These are phyloP conservation scores for Borostomias antarcticus DNA, from an alignment of 2,797 vertebrate genomes.

Conservation along the genomic window DNA sequence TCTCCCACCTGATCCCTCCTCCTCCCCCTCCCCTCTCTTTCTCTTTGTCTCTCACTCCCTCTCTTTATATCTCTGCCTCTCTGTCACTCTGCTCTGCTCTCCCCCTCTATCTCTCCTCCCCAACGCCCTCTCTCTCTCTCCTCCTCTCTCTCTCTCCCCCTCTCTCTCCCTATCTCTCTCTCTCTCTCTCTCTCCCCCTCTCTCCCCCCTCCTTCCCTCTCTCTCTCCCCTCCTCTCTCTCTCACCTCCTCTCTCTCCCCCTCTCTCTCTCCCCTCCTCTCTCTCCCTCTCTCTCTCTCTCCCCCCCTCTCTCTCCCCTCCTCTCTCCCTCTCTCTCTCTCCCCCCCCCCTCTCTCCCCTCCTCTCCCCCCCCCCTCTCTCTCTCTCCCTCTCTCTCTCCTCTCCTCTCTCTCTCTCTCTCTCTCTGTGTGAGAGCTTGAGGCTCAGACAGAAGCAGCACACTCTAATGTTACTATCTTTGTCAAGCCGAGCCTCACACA, in stretches of 20 bases:
- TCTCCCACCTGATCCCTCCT: constrained; percentile 63
- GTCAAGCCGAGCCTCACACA: constrained; percentile 59
- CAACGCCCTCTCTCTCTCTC: constrained; percentile 14
- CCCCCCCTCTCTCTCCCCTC: constrained; percentile 10
- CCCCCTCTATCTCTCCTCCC: constrained; percentile 23
- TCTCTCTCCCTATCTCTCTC: neutral
- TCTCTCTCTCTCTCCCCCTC: constrained; percentile 23
- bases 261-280: neutral
- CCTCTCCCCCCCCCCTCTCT: constrained; percentile 9
- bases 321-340: constrained; percentile 19
- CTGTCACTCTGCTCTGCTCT: neutral
- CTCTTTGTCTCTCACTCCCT: constrained; percentile 15
- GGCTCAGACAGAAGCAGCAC: constrained; percentile 70
- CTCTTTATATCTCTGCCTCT: constrained; percentile 9
- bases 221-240: constrained; percentile 19
- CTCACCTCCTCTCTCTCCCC: constrained; percentile 33
- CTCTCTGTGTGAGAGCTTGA: constrained; percentile 63
- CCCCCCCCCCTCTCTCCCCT: constrained; percentile 34
- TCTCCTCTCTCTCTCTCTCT: constrained; percentile 49
- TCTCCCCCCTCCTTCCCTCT: neutral
- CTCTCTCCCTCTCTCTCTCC: constrained; percentile 34
- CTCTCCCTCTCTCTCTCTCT: neutral
- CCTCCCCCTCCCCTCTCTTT: neutral
- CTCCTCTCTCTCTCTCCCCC: constrained; percentile 23
- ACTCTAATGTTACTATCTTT: constrained; percentile 79